Percentiles rank a stretch among this genome's conserved stretches.
Evolutionary conservation across 2,888 invertebrate species (phyloP).

Genomic region (Drosophila macrospina): DNA sequence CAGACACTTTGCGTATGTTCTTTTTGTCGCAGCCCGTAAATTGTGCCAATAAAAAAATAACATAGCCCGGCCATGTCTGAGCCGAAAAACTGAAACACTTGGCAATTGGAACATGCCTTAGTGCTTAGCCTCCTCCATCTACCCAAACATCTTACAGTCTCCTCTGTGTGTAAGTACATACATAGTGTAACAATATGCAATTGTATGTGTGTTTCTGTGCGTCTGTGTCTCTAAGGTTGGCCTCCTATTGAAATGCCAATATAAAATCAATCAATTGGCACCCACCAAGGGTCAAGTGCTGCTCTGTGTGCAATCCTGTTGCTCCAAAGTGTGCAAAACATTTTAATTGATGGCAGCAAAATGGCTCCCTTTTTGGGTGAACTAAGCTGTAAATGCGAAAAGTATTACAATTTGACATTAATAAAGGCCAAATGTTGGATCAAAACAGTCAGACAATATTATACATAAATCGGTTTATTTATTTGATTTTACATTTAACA

Average conservation of each 20-base stretch:
- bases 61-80: conserved; percentile 10
- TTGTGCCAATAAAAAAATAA: conserved; percentile 52
- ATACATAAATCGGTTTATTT: neutral
- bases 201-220: conserved; percentile 9
- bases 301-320: conserved; percentile 57
- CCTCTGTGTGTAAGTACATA: neutral
- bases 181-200: no score
- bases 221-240: conserved; percentile 19
- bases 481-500: neutral
- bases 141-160: conserved; percentile 3
- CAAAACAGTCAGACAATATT: neutral
- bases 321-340: conserved; percentile 53
- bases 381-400: conserved; percentile 33
- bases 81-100: conserved; percentile 69
- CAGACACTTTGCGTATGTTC: conserved; percentile 67
- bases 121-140: conserved; percentile 38
- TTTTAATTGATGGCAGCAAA: conserved; percentile 62
- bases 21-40: conserved; percentile 49
- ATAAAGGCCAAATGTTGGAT: neutral
- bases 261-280: conserved; percentile 83
- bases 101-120: conserved; percentile 72
- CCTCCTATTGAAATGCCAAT: conserved; percentile 79
- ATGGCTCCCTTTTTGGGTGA: conserved; percentile 43
- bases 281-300: conserved; percentile 83
- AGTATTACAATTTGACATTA: conserved; percentile 24